Base-by-base conservation (phyloP, 2,888 invertebrate genomes). In the Ganaspis brasiliensis region DNA sequence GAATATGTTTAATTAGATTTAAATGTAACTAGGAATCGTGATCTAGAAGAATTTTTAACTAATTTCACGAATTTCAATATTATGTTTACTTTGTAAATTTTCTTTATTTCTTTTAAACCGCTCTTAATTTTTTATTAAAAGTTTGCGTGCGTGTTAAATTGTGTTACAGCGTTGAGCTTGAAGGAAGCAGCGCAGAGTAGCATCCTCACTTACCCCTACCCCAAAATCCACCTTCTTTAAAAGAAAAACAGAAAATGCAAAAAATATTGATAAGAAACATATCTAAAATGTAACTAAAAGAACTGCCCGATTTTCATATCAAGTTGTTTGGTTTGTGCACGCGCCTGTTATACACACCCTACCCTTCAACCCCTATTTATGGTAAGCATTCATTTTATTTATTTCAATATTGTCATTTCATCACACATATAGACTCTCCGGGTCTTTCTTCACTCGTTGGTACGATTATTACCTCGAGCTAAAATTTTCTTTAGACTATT, bases 241-340 rank as follows among this genome's bases (percentile, higher is more conserved):
- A 78, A 77, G 59, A 79, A 37, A 24, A 72, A 35, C 61, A 75
- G 45, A 75, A 81, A 75, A 73, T 59, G 71, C 63, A 79, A 82
- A 77, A 77, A 80, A 82, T 78, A 80, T 74, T 77, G 73, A 31
- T 35, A 52, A 75, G 56, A 74, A 75, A 73, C 52, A 16, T 63
- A 81, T 81, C 85, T 84, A 85, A 83, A 87, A 86, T 85, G 82
- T 84, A 83, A 83, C 88, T 87, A 86, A 89, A 88, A 84, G 86
- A 87, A 86, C 87, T 90, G 89, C 86, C 90, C 90, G 87, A 90
- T 91, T 91, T 91, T 91, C 90, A 91, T 91, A 91, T 91, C 91
- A 89, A 91, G 91, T 91, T 91, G 90, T 91, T 91, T 91, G 91
- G 91, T 91, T 91, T 91, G 91, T 91, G 91, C 91, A 91, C 91